Conservation (phyloP, 2,113 vertebrate genomes). For the Telmatochromis bifrenatus region DNA sequence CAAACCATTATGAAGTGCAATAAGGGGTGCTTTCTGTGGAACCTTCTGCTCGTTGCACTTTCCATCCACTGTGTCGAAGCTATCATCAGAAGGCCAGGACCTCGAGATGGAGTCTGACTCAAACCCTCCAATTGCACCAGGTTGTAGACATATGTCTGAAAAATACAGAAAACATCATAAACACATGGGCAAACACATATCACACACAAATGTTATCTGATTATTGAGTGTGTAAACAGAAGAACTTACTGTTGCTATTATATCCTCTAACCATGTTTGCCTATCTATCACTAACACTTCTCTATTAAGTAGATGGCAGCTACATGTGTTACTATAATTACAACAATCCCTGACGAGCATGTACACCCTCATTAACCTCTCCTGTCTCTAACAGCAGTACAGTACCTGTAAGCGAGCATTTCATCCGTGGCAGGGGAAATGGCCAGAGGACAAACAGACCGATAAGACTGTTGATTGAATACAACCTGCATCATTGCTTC, state of each 20-base stretch:
- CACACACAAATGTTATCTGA: not conserved
- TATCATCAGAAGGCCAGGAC: not conserved
- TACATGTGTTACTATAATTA: not conserved
- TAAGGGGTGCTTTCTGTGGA: not conserved
- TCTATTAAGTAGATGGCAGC: not conserved
- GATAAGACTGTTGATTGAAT: not conserved
- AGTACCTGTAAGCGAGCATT: not conserved
- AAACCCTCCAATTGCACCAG: conserved; percentile 77
- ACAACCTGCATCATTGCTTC: not conserved
- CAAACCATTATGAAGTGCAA: conserved; percentile 8
- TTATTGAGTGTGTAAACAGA: not conserved
- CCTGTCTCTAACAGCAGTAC: not conserved
- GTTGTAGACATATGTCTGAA: conserved; percentile 80
- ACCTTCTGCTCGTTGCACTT: not conserved
- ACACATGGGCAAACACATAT: not conserved
- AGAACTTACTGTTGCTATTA: not conserved
- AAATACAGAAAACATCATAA: not conserved
- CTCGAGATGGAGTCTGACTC: conserved; percentile 48
- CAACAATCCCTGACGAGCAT: not conserved
- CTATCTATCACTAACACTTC: not conserved
- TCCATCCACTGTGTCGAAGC: conserved; percentile 7
- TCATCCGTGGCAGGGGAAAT: not conserved
- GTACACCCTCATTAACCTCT: not conserved
- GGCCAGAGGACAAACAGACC: not conserved
- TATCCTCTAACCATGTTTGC: not conserved